Conservation (phyloP, 2,797 vertebrate species). For the Lepidocolaptes lacrymiger region DNA sequence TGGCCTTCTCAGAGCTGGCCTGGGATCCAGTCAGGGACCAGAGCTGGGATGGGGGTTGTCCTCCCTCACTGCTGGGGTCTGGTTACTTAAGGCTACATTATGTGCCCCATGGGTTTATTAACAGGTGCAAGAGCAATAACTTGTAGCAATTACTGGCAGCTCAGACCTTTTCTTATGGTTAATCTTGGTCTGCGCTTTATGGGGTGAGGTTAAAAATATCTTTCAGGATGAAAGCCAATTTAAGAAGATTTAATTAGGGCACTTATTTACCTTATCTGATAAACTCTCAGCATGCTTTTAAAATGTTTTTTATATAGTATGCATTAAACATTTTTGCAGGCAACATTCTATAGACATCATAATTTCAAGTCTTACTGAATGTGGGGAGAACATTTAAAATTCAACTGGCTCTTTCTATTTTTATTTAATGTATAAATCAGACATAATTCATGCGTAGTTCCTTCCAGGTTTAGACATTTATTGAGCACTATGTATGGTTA, state of each 20-base stretch:
- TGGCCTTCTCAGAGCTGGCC: neutral
- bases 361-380: slow-evolving; percentile 22
- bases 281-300: neutral
- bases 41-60: neutral
- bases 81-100: neutral
- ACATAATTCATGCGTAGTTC: slow-evolving; percentile 29
- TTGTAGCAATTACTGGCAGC: neutral
- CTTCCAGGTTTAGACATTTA: slow-evolving; percentile 56
- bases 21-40: neutral
- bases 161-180: neutral
- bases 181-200: neutral
- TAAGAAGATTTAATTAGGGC: neutral
- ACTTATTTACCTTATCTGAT: neutral
- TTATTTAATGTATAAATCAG: slow-evolving; percentile 65
- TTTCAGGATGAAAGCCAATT: neutral
- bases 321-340: neutral
- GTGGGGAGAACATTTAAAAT: slow-evolving; percentile 18
- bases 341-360: neutral
- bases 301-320: neutral
- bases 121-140: neutral
- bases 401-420: slow-evolving; percentile 48
- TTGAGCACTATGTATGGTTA: slow-evolving; percentile 12
- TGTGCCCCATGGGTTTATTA: neutral
- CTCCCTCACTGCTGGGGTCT: neutral
- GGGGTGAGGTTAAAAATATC: neutral